These are phyloP conservation scores for Varanus salvator DNA, from an alignment of 2,113 vertebrate species.

Conservation along the genomic window DNA sequence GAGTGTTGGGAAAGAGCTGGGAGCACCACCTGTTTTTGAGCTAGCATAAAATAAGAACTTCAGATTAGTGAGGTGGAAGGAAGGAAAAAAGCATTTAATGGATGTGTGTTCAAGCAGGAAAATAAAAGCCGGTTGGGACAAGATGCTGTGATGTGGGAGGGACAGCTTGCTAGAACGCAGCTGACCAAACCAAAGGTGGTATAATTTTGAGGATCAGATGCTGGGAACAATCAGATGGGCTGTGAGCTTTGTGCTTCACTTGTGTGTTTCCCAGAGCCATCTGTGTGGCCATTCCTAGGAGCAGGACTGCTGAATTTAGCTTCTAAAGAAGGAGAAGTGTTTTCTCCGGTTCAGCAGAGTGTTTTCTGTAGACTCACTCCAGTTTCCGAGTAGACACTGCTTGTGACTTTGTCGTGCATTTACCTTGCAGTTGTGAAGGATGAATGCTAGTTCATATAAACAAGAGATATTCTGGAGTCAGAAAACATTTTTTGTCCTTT, in stretches of 20 bases:
- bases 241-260: neutral
- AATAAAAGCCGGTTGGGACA: neutral
- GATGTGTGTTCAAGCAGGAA: neutral
- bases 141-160: neutral
- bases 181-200: neutral
- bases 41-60: neutral
- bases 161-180: neutral
- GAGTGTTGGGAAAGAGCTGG: neutral
- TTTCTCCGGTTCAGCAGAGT: neutral
- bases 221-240: neutral
- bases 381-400: neutral
- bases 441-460: neutral
- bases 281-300: neutral
- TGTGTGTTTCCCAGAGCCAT: neutral
- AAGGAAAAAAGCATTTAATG: neutral
- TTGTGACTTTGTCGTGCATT: neutral
- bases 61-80: neutral
- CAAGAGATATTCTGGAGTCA: neutral
- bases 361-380: neutral
- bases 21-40: neutral
- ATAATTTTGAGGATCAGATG: neutral
- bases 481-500: neutral
- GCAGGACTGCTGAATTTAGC: neutral
- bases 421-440: neutral
- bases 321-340: neutral